These are phyloP conservation scores for Phoeniculus purpureus DNA, from an alignment of 2,797 vertebrate genomes.

Conservation along the genomic window DNA sequence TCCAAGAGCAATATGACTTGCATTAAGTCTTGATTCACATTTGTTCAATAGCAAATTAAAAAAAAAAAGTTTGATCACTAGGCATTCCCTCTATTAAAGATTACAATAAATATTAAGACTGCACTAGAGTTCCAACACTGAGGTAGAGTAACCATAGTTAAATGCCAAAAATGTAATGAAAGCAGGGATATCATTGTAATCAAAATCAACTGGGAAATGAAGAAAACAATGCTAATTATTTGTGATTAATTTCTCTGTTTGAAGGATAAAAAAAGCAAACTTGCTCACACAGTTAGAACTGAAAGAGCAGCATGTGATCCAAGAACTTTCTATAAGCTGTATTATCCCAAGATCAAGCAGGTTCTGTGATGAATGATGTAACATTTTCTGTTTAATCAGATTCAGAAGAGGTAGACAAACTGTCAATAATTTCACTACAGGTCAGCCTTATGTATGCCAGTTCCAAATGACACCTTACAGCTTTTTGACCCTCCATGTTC, in stretches of 20 bases:
- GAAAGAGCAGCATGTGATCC: background rate
- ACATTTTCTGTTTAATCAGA: background rate
- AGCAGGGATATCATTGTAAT: conserved; percentile 38
- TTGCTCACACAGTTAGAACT: background rate
- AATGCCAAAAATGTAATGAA: conserved; percentile 37
- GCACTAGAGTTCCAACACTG: conserved; percentile 26
- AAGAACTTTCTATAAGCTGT: background rate
- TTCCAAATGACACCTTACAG: background rate
- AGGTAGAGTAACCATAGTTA: background rate
- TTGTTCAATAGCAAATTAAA: background rate
- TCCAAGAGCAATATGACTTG: background rate
- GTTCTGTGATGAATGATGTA: background rate
- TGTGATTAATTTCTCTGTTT: background rate
- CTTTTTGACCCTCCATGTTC: background rate
- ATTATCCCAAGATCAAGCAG: background rate
- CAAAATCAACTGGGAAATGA: conserved; percentile 1
- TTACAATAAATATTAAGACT: background rate
- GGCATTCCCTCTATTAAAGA: background rate
- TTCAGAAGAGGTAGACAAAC: background rate
- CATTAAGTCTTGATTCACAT: background rate
- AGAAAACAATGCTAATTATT: background rate
- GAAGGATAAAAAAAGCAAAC: background rate
- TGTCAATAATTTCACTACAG: background rate
- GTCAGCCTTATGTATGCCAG: no score
- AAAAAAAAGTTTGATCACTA: background rate